Conservation (phyloP, 92 coral and sea anemone species). For the Ricordea florida region DNA sequence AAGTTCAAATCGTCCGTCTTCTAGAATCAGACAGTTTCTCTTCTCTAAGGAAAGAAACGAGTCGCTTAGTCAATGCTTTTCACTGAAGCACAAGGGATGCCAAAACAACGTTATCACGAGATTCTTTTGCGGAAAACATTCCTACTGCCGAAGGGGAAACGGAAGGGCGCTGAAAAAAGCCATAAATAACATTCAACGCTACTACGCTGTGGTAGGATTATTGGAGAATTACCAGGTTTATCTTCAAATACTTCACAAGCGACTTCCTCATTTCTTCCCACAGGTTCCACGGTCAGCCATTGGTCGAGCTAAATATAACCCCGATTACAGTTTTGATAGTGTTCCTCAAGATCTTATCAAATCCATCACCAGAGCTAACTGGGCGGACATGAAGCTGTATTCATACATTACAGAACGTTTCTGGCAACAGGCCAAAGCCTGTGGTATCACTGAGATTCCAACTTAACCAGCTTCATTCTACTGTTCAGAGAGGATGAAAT, state of each 20-base stretch:
- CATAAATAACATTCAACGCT: slow-evolving; percentile 69
- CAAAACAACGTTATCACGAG: slow-evolving; percentile 83
- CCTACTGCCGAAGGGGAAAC: slow-evolving; percentile 74
- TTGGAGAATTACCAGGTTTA: slow-evolving; percentile 74
- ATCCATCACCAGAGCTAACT: slow-evolving; percentile 59
- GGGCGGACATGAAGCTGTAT: slow-evolving; percentile 82
- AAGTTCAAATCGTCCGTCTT: slow-evolving; percentile 61
- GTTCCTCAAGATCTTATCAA: slow-evolving; percentile 52
- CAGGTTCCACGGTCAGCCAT: slow-evolving; percentile 14
- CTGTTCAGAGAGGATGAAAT: too few relatives aligned
- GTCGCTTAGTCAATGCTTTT: slow-evolving; percentile 72
- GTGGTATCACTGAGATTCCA: slow-evolving; percentile 45
- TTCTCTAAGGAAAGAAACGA: slow-evolving; percentile 72
- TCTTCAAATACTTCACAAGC: slow-evolving; percentile 71
- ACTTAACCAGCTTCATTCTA: background rate
- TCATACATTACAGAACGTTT: slow-evolving; percentile 63
- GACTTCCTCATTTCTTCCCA: slow-evolving; percentile 74
- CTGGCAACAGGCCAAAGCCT: slow-evolving; percentile 74
- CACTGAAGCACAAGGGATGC: slow-evolving; percentile 83
- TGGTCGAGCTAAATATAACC: slow-evolving; percentile 57
- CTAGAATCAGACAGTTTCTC: slow-evolving; percentile 56
- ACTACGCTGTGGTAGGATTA: slow-evolving; percentile 81
- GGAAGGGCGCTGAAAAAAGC: slow-evolving; percentile 73
- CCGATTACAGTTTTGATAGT: slow-evolving; percentile 39
- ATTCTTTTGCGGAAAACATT: slow-evolving; percentile 90